Conservation (phyloP, 2,113 vertebrate genomes). For the Progne subis region DNA sequence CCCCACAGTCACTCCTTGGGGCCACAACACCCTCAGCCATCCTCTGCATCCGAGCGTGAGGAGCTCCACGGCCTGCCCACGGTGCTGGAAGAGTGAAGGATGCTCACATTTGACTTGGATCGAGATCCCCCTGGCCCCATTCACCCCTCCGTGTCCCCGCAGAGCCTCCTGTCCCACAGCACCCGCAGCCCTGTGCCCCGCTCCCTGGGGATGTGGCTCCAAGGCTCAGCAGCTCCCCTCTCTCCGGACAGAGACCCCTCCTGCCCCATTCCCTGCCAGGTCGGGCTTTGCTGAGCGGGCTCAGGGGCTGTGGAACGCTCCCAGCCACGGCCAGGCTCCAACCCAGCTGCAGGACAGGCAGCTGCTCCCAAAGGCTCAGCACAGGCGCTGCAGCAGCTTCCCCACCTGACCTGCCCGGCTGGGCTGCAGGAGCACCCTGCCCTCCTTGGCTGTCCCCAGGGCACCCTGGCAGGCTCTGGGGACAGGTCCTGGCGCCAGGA, state of each 20-base stretch:
- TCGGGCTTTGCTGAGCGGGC: neutral
- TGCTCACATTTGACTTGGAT: neutral
- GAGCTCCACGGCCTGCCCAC: neutral
- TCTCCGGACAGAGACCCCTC: neutral
- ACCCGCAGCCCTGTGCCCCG: neutral
- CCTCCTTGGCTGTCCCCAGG: neutral
- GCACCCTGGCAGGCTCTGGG: neutral
- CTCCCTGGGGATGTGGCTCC: accelerated
- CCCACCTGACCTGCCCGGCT: too few relatives aligned
- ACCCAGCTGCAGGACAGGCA: neutral
- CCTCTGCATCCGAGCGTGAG: neutral
- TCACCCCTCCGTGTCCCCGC: accelerated
- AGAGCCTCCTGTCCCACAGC: neutral
- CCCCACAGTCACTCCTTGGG: neutral
- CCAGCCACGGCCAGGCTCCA: neutral
- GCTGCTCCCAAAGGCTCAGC: neutral
- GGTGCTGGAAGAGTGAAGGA: neutral
- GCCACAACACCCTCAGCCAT: neutral
- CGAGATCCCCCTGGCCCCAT: neutral
- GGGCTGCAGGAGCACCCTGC: neutral
- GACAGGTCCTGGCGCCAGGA: neutral
- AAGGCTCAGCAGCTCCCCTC: neutral
- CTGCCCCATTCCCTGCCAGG: neutral
- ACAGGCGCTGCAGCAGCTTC: neutral
- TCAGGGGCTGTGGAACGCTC: neutral